phyloP scores from a whole-genome alignment of 2,888 invertebrate genomes.

The Aleiodes testaceus region DNA sequence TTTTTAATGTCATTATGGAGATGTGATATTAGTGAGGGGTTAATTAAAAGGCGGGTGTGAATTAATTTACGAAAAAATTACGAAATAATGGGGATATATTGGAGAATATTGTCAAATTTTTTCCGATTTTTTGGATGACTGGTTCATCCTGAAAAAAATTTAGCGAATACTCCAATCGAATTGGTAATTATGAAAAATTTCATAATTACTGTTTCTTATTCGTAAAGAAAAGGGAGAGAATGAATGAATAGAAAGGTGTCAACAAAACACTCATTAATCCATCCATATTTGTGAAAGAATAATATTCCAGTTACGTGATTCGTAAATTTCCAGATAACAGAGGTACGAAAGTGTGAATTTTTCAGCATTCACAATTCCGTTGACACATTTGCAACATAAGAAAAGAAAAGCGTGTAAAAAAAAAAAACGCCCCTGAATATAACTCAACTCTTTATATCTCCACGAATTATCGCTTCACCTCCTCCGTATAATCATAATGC shows the following conservation, averaged over 20 bases:
- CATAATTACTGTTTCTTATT: too few species aligned
- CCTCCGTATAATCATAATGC: slow-evolving; percentile 15
- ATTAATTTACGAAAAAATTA: too few species aligned
- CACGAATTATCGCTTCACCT: slow-evolving; percentile 21
- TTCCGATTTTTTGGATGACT: too few species aligned
- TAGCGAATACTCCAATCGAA: too few species aligned
- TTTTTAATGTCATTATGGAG: background rate
- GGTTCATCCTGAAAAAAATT: too few species aligned
- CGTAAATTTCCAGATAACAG: slow-evolving; percentile 40
- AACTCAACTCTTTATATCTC: slow-evolving; percentile 15
- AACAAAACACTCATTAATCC: slow-evolving; percentile 8
- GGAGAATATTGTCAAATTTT: too few species aligned
- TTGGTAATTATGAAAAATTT: too few species aligned
- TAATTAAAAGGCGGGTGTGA: too few species aligned
- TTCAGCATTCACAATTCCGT: slow-evolving; percentile 14
- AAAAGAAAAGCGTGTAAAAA: slow-evolving; percentile 9
- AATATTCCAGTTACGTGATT: slow-evolving; percentile 33
- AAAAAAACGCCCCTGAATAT: slow-evolving; percentile 40
- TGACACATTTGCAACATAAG: slow-evolving; percentile 27
- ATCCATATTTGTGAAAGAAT: background rate
- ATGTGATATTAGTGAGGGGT: background rate
- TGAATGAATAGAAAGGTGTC: background rate
- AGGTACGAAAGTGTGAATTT: slow-evolving; percentile 33
- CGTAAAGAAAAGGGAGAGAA: too few species aligned
- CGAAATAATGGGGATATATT: too few species aligned